A percentile compares a stretch with the other conserved stretches of the same genome.
These are phyloP conservation scores for Nephrotoma flavescens DNA, from an alignment of 2,888 invertebrate species.

Conservation along the genomic window DNA sequence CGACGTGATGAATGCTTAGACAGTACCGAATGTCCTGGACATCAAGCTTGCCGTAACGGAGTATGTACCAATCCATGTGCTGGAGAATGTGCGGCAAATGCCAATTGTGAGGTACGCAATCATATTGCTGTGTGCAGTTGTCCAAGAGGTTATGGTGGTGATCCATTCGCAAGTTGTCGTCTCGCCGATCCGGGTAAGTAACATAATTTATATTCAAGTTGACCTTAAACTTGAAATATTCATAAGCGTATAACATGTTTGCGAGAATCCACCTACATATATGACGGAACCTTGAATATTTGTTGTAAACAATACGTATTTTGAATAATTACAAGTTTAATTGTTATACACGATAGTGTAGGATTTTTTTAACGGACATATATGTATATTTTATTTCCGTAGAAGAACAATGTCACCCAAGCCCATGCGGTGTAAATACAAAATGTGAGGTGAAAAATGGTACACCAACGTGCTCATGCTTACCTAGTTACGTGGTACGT, in stretches of 20 bases:
- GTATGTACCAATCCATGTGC: constrained; percentile 67
- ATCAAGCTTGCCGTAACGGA: constrained; percentile 58
- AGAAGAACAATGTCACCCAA: constrained; percentile 75
- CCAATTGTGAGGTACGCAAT: constrained; percentile 61
- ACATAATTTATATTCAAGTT: constrained; percentile 7
- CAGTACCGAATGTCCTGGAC: constrained; percentile 58
- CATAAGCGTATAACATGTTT: not conserved
- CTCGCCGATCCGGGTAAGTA: constrained; percentile 57
- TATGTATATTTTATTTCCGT: not conserved
- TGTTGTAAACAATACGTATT: constrained; percentile 1
- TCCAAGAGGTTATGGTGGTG: constrained; percentile 61
- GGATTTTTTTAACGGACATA: not conserved
- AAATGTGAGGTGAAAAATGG: constrained; percentile 63
- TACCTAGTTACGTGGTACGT: constrained; percentile 48
- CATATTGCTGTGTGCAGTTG: constrained; percentile 69
- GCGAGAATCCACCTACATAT: not conserved
- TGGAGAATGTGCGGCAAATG: constrained; percentile 58
- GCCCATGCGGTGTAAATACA: constrained; percentile 68
- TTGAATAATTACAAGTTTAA: not conserved
- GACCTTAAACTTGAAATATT: constrained; percentile 11
- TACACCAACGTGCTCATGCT: constrained; percentile 65
- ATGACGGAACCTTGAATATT: not conserved
- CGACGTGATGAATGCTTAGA: constrained; percentile 56
- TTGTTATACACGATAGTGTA: not conserved
- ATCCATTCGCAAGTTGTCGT: constrained; percentile 58